Evolutionary conservation across 2,888 invertebrate species (phyloP), one percentile per base, ranked within the genome.

Genomic region (Troides helena): DNA sequence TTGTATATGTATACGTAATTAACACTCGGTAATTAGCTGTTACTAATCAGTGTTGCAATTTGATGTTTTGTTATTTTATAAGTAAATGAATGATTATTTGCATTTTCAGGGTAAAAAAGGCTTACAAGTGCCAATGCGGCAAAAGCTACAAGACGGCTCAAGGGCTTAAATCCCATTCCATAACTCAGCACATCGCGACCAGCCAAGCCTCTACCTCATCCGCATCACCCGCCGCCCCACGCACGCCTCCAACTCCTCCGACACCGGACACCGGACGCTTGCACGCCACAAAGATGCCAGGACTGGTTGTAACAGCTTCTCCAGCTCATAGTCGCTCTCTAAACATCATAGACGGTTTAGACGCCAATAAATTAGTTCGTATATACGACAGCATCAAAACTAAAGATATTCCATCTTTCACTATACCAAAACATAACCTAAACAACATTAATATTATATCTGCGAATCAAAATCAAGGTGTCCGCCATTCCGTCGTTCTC

Each of bases 61-160:
- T 53, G 18, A n/a, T 7, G 12, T n/a, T n/a, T 53, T n/a, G n/a
- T 18, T 3, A 53, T 53, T 53, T 53, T 53, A n/a, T 53, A n/a
- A n/a, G 18, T 18, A 7, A 53, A 53, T 53, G 53, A 53, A n/a
- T 53, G 53, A 4, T 36, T 50, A 46, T 65, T 67, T 59, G 12
- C 25, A n/a, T 76, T 88, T 93, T 58, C 92, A 96, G 96, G 92
- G 94, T 96, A 84, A 95, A 95, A 86, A 97, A 97, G 92, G 95
- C 95, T 59, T 97, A 95, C 92, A 96, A 95, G 85, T 97, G 97
- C 87, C 95, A 95, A 84, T 97, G 97, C 92, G 96, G 96, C 80
- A 97, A 97, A 93, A 96, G 95, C 85, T 97, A 97, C 93, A 96
- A 96, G 90, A 96, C 96, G 74, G 94, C 95, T 65, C 95, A 96